Evolutionary conservation across 2,797 vertebrate genomes (phyloP).

Genomic region (Clarias laeviceps): DNA sequence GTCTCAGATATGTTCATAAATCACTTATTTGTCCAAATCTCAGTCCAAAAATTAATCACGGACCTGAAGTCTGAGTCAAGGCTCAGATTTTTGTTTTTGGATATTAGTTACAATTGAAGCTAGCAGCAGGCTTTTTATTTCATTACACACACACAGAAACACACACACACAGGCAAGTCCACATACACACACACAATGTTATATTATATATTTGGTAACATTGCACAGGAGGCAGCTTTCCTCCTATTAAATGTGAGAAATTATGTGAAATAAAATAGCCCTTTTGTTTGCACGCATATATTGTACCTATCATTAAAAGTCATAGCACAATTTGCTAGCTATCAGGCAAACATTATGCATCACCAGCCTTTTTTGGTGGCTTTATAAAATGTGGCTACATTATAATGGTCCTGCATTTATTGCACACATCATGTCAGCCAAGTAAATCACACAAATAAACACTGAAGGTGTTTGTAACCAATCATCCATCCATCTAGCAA

Average conservation of each 20-base stretch:
- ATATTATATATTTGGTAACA: neutral
- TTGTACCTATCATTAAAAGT: neutral
- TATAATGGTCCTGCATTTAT: neutral
- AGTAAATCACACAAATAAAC: neutral
- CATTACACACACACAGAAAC: neutral
- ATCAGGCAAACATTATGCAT: neutral
- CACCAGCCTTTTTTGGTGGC: neutral
- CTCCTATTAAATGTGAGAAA: conserved; percentile 13
- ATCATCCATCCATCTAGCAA: neutral
- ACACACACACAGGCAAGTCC: neutral
- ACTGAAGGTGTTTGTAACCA: neutral
- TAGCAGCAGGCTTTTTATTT: neutral
- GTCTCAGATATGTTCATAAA: neutral
- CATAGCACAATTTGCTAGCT: neutral
- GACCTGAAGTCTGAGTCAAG: neutral
- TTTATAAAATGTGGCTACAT: neutral
- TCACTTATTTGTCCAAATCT: neutral
- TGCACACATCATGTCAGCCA: neutral
- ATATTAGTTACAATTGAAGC: neutral
- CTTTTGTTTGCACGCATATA: neutral
- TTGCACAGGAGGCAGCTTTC: neutral
- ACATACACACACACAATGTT: neutral
- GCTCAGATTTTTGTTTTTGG: neutral
- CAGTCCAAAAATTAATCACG: too few species aligned
- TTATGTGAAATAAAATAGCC: neutral